Percentiles rank a stretch among this genome's conserved stretches.
These are phyloP conservation scores for Manacus vitellinus DNA, from an alignment of 2,113 vertebrate genomes.

Conservation along the genomic window DNA sequence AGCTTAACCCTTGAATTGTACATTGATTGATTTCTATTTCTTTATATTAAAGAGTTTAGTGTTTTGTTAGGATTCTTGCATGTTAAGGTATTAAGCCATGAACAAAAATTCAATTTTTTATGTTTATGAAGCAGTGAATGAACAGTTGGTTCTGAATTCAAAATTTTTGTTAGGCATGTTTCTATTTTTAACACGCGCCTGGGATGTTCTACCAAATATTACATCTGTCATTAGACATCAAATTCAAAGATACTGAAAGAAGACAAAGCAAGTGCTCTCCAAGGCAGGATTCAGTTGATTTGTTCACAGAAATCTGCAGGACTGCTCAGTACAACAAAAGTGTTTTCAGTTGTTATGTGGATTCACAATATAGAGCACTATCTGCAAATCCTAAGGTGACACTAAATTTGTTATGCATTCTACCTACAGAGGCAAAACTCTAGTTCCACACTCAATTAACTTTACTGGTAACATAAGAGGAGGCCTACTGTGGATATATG, in stretches of 20 bases:
- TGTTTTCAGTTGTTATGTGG: not conserved
- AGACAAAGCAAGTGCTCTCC: not conserved
- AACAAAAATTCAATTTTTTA: not conserved
- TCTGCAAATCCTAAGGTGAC: not conserved
- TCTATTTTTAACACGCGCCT: not conserved
- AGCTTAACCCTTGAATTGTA: not conserved
- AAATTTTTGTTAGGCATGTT: not conserved
- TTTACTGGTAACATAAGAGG: not conserved
- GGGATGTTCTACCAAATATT: not conserved
- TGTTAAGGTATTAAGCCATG: not conserved
- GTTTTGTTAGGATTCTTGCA: not conserved
- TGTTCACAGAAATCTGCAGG: not conserved
- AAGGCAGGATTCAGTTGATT: not conserved
- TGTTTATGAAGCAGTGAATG: not conserved
- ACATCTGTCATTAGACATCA: not conserved
- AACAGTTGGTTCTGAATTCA: not conserved
- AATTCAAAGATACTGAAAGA: not conserved
- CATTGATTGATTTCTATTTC: not conserved
- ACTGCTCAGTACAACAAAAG: not conserved
- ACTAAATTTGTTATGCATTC: not conserved
- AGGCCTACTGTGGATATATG: not conserved
- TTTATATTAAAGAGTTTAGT: not conserved
- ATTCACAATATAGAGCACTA: not conserved
- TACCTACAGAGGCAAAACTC: not conserved
- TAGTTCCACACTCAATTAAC: not conserved